Evolutionary conservation across 2,888 invertebrate species (phyloP), one percentile per base, ranked within the genome.

Genomic region (Vandiemenella viatica): DNA sequence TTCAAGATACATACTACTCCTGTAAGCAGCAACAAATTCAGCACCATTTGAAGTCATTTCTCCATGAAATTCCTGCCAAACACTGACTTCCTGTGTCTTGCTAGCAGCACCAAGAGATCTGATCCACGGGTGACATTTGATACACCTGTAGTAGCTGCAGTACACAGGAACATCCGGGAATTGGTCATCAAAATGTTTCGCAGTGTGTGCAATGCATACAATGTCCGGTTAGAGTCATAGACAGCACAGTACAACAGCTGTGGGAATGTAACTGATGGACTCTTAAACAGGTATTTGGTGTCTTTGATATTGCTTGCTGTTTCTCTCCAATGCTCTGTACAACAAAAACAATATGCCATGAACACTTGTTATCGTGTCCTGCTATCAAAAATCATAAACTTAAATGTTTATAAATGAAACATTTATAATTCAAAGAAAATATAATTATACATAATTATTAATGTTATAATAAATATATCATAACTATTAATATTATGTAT

Each of bases 241-340:
- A 83, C 77, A 54, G 82, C 82, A 57, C 79, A 77, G 61, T 90
- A 90, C 3, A 91, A 69, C 38, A 90, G 72, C 67, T 75, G 61
- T 90, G 89, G 18, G 85, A 83, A 62, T 90, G 89, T 50, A 86
- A 76, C 20, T 82, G 80, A 62, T 84, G 83, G 32, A 85, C 71
- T 13, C 69, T 66, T 10, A 22, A 17, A 41, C 17, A n/a, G 13
- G 41, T 16, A 17, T 15, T 10, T 16, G 26, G 10, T 23, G 6
- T 23, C 26, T 23, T 23, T 23, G 26, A 23, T 6, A 8, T 23
- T 6, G 10, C 10, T 10, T 23, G 6, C 26, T 17, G 26, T 18
- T 42, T 37, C 21, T 38, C 46, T 37, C 37, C 18, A 20, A 43
- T 48, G 8, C 18, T 32, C 48, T 48, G 26, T 3, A 43, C 16